phyloP scores from a whole-genome alignment of 2,797 vertebrate species.

The Tarsius wallacei region DNA sequence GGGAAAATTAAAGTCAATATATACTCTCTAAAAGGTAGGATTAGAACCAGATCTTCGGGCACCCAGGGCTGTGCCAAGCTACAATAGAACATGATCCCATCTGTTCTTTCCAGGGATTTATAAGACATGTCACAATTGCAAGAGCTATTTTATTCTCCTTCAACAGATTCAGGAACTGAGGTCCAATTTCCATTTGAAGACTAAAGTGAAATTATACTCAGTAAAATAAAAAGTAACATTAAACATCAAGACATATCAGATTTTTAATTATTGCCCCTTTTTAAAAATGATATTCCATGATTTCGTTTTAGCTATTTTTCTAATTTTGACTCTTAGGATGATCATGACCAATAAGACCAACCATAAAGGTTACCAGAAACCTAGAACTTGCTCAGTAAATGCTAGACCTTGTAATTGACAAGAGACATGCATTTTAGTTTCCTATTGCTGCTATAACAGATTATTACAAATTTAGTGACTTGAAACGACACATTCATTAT shows the following conservation, averaged over 20 bases:
- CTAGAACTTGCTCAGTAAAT: background rate
- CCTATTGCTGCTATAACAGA: background rate
- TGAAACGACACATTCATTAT: background rate
- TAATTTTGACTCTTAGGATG: background rate
- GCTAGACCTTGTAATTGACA: background rate
- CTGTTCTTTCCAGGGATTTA: background rate
- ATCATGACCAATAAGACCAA: background rate
- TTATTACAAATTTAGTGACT: background rate
- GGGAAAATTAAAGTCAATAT: constrained; percentile 11
- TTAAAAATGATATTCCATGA: background rate
- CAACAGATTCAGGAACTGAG: constrained; percentile 1
- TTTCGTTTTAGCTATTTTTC: constrained; percentile 36
- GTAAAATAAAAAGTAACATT: constrained; percentile 34
- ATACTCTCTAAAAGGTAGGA: background rate
- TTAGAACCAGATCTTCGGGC: background rate
- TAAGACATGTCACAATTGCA: background rate
- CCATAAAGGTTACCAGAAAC: background rate
- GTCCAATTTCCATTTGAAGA: background rate
- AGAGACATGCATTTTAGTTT: background rate
- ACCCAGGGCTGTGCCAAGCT: background rate
- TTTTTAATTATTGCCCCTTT: background rate
- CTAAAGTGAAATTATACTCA: background rate
- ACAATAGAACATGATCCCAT: background rate
- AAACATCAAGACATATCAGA: background rate
- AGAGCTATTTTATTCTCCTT: constrained; percentile 2